Evolutionary conservation across 2,797 vertebrate species (phyloP).

Genomic region (Sebastiscus tertius): DNA sequence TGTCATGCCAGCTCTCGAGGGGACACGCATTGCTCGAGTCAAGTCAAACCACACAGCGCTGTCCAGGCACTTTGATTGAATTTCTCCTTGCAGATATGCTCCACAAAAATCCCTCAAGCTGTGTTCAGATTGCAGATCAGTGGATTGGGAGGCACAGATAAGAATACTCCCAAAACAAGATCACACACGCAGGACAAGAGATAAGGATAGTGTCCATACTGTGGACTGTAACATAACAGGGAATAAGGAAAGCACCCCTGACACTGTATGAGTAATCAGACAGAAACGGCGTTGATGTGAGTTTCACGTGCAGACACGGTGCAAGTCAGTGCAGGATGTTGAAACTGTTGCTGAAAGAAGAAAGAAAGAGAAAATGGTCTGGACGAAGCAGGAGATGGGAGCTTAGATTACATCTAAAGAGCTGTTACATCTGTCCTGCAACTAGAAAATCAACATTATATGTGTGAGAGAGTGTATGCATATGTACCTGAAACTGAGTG

Average conservation of each 20-base stretch:
- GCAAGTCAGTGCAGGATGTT: constrained; percentile 56
- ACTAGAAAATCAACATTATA: neutral
- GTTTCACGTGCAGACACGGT: neutral
- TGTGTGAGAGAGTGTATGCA: neutral
- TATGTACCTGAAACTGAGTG: neutral
- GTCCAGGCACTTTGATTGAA: constrained; percentile 23
- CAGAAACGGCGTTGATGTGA: neutral
- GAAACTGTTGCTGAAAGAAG: constrained; percentile 29
- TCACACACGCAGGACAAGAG: constrained; percentile 53
- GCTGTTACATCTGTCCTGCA: neutral
- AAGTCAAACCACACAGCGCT: neutral
- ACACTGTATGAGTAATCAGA: constrained; percentile 31
- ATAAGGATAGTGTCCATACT: constrained; percentile 44
- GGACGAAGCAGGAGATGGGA: neutral
- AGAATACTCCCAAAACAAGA: constrained; percentile 59
- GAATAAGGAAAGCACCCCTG: constrained; percentile 14
- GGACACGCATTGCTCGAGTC: constrained; percentile 1
- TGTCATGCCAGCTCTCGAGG: constrained; percentile 12
- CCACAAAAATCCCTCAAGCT: constrained; percentile 20
- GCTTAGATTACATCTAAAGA: neutral
- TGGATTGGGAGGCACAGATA: constrained; percentile 25
- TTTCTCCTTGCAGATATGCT: constrained; percentile 17
- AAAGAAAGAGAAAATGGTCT: neutral
- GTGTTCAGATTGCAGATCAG: constrained; percentile 18
- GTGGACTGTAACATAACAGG: constrained; percentile 2